Conservation (phyloP, 2,888 invertebrate genomes). For the Andrena fulva region DNA sequence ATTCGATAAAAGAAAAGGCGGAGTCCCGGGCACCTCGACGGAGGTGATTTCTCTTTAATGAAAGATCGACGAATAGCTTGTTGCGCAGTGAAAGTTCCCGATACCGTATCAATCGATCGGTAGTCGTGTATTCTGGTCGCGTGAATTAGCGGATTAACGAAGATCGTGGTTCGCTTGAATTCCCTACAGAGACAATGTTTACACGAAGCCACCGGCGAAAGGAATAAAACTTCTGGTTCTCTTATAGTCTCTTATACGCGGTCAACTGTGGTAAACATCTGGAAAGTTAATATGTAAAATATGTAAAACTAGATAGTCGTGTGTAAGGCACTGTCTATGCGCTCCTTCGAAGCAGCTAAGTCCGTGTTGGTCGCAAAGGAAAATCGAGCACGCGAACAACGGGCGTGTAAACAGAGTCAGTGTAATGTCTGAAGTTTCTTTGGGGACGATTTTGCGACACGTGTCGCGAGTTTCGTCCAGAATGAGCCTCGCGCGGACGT, state of each 20-base stretch:
- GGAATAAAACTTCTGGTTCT: slow-evolving; percentile 50
- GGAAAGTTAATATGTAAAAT: slow-evolving; percentile 66
- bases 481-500: not conserved
- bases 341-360: slow-evolving; percentile 65
- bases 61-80: not conserved
- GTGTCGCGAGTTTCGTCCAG: not conserved
- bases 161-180: slow-evolving; percentile 12
- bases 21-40: not conserved
- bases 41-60: not conserved
- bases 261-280: slow-evolving; percentile 72
- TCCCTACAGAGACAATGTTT: slow-evolving; percentile 71
- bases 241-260: slow-evolving; percentile 63
- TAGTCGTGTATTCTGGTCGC: slow-evolving; percentile 4
- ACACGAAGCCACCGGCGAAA: slow-evolving; percentile 66
- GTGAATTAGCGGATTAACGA: not conserved
- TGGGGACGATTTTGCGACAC: not conserved
- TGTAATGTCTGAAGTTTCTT: slow-evolving; percentile 47
- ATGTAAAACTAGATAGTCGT: slow-evolving; percentile 68
- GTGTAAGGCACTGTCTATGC: slow-evolving; percentile 75
- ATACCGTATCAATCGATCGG: slow-evolving; percentile 1
- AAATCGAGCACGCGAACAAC: slow-evolving; percentile 56
- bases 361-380: slow-evolving; percentile 42
- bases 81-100: not conserved
- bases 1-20: not conserved
- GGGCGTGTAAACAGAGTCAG: slow-evolving; percentile 71